Conservation (phyloP, 2,797 vertebrate species). For the Sparidentex hasta region DNA sequence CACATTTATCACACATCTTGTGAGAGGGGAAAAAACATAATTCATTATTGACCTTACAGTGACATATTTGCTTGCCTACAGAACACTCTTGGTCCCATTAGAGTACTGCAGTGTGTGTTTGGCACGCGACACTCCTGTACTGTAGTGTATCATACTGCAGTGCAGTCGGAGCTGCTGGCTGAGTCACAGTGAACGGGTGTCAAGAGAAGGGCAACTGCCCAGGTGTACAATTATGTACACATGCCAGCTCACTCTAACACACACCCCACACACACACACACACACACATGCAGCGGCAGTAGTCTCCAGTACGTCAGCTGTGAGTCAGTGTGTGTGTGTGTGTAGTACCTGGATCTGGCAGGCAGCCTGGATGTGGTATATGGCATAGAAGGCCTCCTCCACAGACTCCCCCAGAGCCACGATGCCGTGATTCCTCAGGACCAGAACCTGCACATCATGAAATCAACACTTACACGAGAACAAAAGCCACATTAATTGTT, state of each 20-base stretch:
- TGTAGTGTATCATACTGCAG: constrained; percentile 51
- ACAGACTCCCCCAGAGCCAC: constrained; percentile 94
- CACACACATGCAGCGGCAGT: constrained; percentile 27
- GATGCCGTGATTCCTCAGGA: constrained; percentile 93
- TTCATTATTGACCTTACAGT: constrained; percentile 9
- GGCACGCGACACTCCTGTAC: constrained; percentile 9
- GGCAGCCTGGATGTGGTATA: constrained; percentile 96
- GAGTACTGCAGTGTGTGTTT: constrained; percentile 53
- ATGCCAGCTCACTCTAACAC: constrained; percentile 13
- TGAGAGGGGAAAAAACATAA: neutral
- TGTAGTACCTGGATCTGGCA: constrained; percentile 94
- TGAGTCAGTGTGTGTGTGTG: constrained; percentile 32
- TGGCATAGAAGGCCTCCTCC: constrained; percentile 96
- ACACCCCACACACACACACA: neutral
- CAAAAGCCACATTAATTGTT: constrained; percentile 11
- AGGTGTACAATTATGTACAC: constrained; percentile 19
- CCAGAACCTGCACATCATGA: constrained; percentile 87
- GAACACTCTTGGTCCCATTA: constrained; percentile 23
- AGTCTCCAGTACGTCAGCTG: constrained; percentile 31
- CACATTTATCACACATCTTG: neutral
- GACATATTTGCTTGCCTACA: constrained; percentile 23
- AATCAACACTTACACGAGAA: neutral
- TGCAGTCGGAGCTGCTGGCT: constrained; percentile 52
- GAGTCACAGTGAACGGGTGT: constrained; percentile 22
- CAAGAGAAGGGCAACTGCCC: constrained; percentile 34